Evolutionary conservation across 2,113 vertebrate genomes (phyloP).

Genomic region (Chionomys nivalis): DNA sequence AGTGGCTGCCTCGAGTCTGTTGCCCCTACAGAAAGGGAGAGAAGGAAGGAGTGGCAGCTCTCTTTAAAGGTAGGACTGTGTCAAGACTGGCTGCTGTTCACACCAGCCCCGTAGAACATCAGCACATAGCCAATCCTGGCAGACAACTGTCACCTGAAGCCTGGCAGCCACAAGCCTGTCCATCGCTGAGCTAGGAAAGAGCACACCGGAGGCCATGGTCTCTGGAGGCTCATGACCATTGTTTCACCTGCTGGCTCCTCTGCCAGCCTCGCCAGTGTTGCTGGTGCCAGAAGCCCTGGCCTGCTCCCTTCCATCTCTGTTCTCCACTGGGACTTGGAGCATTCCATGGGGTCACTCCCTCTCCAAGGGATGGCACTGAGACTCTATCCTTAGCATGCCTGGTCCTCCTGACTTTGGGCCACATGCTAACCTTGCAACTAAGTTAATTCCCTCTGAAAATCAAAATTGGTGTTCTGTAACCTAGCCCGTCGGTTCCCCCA

Average conservation of each 20-base stretch:
- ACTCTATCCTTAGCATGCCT: background rate
- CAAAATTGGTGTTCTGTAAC: background rate
- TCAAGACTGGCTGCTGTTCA: background rate
- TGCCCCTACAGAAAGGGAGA: background rate
- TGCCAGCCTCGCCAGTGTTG: background rate
- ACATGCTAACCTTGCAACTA: background rate
- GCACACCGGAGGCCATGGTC: background rate
- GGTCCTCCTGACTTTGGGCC: background rate
- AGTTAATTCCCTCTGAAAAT: background rate
- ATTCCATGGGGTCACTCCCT: fast-evolving
- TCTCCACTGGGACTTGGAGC: background rate
- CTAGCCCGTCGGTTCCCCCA: background rate
- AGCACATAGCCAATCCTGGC: background rate
- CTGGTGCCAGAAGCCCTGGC: background rate
- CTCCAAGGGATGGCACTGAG: background rate
- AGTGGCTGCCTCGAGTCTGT: background rate
- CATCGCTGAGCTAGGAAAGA: background rate
- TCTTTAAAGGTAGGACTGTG: background rate
- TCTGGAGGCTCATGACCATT: background rate
- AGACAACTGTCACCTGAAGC: background rate
- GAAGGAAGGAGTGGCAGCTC: background rate
- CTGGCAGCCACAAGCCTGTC: background rate
- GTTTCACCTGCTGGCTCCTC: background rate
- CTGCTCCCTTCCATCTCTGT: background rate
- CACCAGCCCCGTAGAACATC: background rate